Evolutionary conservation across 1,140 invertebrate species (phyloP), one percentile per base, ranked within the genome.

Genomic region (Ceratitis capitata): DNA sequence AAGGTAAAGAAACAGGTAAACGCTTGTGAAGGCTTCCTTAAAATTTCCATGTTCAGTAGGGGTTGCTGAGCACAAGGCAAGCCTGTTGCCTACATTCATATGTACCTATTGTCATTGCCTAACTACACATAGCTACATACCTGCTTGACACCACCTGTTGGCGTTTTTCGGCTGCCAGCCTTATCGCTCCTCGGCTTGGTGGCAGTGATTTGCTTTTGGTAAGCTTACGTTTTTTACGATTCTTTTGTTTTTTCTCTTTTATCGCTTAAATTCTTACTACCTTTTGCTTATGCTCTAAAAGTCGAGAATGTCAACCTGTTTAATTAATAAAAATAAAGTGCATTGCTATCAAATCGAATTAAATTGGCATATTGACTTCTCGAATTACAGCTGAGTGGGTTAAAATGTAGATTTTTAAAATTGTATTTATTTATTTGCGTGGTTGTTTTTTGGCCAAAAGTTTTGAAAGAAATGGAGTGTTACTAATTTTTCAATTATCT

Each of bases 361-460:
- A 82, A 82, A 82, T 82, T 49, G 78, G 23, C 78, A 45, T 42
- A 82, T 82, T 49, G 78, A 49, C n/a, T 82, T 26, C 78, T 49
- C 78, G n/a, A 49, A 82, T 82, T 82, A 26, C 45, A 23, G 78
- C 9, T 82, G 45, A 16, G 16, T 12, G 16, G 61, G 61, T 19
- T 1, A 29, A 69, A 39, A 3, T 53, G n/a, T n/a, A n/a, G n/a
- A n/a, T n/a, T 53, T 53, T 53, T 16, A 1, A 47, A 47, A 47
- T 47, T 1, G 51, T 19, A 53, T 47, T 47, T n/a, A 1, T 53
- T 53, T 3, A 10, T 14, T 2, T 14, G 14, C 19, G 14, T 0
- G 45, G 26, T 58, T 58, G 5, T 26, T 10, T 19, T 58, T 1
- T 26, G 51, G 51, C 51, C 45, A 49, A 14, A n/a, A n/a, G n/a